A percentile compares a stretch with the other conserved stretches of the same genome.
These are phyloP conservation scores for Drosophila kurseongensis DNA, from an alignment of 1,140 invertebrate genomes.

Conservation along the genomic window DNA sequence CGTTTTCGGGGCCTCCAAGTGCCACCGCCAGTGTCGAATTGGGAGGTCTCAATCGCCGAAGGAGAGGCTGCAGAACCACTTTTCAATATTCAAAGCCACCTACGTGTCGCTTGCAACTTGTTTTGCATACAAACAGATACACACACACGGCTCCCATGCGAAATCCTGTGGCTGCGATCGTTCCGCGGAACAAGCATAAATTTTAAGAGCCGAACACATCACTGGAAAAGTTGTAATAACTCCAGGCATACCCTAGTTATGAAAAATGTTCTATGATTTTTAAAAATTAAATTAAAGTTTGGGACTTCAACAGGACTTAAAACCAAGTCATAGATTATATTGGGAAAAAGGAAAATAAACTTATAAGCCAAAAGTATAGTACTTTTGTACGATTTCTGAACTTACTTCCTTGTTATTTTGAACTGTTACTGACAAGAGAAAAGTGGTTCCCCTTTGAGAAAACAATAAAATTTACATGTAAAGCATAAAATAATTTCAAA, in stretches of 20 bases:
- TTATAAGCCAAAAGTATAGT: too few relatives aligned
- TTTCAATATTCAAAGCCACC: conserved; percentile 65
- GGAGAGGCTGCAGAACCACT: conserved; percentile 63
- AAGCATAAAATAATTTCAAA: too few relatives aligned
- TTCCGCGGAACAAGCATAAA: conserved; percentile 28
- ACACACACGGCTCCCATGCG: conserved; percentile 13
- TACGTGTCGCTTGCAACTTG: conserved; percentile 63
- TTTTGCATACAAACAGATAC: conserved; percentile 50
- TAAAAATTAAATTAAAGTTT: too few relatives aligned
- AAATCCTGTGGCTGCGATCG: conserved; percentile 29
- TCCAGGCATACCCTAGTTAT: neutral
- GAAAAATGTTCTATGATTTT: too few relatives aligned
- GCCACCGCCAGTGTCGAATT: conserved; percentile 18
- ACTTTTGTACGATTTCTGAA: too few relatives aligned
- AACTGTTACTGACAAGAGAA: too few relatives aligned
- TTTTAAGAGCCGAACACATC: conserved; percentile 40
- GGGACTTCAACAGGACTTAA: too few relatives aligned
- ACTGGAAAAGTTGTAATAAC: conserved; percentile 18
- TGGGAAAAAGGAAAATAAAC: too few relatives aligned
- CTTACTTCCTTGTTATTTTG: too few relatives aligned
- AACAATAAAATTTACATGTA: too few relatives aligned
- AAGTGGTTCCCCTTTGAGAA: too few relatives aligned
- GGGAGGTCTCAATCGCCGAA: conserved; percentile 50
- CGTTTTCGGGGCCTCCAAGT: conserved; percentile 36
- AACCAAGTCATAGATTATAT: too few relatives aligned